phyloP scores from a whole-genome alignment of 2,888 invertebrate species.

The Mactromeris polynyma region DNA sequence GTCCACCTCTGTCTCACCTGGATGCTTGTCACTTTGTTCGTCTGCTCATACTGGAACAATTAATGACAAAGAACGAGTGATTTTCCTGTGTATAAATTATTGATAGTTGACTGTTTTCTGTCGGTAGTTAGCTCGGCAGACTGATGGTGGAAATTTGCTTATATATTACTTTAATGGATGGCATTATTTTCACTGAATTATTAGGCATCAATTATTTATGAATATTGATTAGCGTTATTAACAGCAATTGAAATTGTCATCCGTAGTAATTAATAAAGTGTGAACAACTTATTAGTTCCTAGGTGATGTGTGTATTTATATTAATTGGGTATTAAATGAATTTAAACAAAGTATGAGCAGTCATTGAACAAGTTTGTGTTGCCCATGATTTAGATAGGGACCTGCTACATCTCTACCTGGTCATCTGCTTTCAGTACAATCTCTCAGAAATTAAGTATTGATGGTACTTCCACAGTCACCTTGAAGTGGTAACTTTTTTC shows the following conservation, averaged over 20 bases:
- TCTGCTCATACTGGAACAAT: conserved; percentile 3
- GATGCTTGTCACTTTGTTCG: conserved; percentile 7
- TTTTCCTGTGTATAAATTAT: neutral
- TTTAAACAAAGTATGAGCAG: neutral
- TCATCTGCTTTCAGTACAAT: too few relatives aligned
- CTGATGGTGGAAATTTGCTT: neutral
- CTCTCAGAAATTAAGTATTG: too few relatives aligned
- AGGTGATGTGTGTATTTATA: neutral
- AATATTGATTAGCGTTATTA: conserved; percentile 8
- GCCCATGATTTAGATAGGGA: too few relatives aligned
- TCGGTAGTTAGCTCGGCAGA: neutral
- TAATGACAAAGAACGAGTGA: neutral
- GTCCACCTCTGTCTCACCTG: conserved; percentile 16
- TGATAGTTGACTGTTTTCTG: neutral
- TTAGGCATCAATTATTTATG: neutral
- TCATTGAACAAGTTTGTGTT: neutral
- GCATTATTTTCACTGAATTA: neutral
- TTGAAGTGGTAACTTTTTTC: too few relatives aligned
- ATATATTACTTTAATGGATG: neutral
- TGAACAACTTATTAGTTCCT: neutral
- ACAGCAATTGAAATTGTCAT: neutral
- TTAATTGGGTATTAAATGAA: neutral
- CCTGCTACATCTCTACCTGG: too few relatives aligned
- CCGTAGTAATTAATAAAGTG: neutral
- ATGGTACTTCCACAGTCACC: too few relatives aligned